phyloP scores from a whole-genome alignment of 2,888 invertebrate genomes.

The Rhagium mordax region DNA sequence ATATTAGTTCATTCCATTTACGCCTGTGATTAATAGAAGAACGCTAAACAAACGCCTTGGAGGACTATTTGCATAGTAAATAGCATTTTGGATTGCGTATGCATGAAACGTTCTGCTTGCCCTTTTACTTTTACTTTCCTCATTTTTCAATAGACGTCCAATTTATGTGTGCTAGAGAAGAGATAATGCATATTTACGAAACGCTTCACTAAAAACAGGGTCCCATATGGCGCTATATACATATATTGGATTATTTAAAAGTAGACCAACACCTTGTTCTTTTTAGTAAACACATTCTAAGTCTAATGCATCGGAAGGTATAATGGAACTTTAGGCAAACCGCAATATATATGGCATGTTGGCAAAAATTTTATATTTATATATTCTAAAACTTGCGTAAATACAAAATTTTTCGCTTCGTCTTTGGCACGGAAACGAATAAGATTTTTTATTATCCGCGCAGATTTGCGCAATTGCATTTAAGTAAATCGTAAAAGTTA shows the following conservation, averaged over 20 bases:
- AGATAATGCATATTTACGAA: not conserved
- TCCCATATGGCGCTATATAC: not conserved
- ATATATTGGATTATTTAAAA: not conserved
- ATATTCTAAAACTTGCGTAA: too few species aligned
- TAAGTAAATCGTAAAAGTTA: not conserved
- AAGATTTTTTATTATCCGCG: not conserved
- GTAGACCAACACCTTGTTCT: not conserved
- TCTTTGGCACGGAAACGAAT: not conserved
- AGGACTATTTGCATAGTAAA: slow-evolving; percentile 2
- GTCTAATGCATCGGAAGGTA: not conserved
- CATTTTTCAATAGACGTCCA: not conserved
- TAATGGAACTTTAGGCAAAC: too few species aligned
- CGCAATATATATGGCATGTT: too few species aligned
- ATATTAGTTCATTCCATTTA: not conserved
- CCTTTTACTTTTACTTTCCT: not conserved
- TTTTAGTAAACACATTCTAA: not conserved
- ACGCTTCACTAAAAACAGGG: not conserved
- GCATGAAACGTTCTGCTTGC: not conserved
- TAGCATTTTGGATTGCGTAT: not conserved
- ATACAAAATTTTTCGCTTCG: not conserved
- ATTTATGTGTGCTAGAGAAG: not conserved
- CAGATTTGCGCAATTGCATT: not conserved
- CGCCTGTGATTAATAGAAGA: not conserved
- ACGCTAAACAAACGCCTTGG: not conserved
- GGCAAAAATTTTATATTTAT: too few species aligned